phyloP scores from a whole-genome alignment of 2,113 vertebrate genomes.

The Vulpes ferrilata region DNA sequence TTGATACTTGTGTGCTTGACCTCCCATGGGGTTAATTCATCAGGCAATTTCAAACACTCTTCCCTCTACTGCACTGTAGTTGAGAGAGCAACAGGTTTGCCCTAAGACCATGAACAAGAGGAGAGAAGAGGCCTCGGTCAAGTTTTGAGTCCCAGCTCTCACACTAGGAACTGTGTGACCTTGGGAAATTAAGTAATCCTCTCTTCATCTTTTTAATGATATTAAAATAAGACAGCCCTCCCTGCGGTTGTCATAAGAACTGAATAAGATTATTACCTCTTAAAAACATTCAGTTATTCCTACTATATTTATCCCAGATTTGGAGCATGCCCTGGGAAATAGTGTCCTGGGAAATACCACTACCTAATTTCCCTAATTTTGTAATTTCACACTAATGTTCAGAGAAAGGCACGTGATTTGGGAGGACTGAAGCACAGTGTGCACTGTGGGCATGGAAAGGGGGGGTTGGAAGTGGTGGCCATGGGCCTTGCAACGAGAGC shows the following conservation, averaged over 20 bases:
- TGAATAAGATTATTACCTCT: not conserved
- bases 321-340: not conserved
- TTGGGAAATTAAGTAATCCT: not conserved
- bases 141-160: not conserved
- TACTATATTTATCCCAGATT: not conserved
- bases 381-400: not conserved
- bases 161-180: not conserved
- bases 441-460: not conserved
- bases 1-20: not conserved
- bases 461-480: not conserved
- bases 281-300: slow-evolving; percentile 2
- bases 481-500: not conserved
- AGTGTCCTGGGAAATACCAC: not conserved
- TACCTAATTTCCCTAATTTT: not conserved
- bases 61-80: not conserved
- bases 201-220: not conserved
- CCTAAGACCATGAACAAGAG: not conserved
- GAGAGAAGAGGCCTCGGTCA: not conserved
- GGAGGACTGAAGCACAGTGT: not conserved
- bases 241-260: not conserved
- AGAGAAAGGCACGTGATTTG: not conserved
- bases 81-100: not conserved
- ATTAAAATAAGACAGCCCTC: not conserved
- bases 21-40: not conserved
- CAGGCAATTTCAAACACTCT: not conserved